Base-by-base conservation (phyloP, 2,113 vertebrate genomes). In the Psittacus erithacus region DNA sequence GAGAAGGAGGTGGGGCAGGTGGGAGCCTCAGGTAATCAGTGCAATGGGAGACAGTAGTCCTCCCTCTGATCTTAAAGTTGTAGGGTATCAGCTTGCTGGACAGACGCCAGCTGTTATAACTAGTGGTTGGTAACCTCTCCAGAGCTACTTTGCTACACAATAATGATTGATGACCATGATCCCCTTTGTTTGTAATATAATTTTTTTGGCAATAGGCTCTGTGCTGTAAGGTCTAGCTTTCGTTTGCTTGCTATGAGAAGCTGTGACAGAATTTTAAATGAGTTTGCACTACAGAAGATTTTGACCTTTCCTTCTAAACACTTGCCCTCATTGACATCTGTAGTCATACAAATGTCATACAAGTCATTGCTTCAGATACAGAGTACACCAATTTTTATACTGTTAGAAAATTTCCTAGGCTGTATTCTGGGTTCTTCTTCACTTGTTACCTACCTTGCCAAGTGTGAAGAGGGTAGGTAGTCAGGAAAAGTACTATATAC, bases 11-110 rank as follows among this genome's bases (percentile, higher is more conserved):
- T 41, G 20, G 24, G 44, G 52, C 11, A 33, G 69, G 18, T 70
- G 3, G 3, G 49, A 71, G 19, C n/a, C n/a, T 27, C 38, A 38
- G 31, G 22, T 65, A 44, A 22, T 74, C 10, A 22, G 14, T 2
- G 0, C 62, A 25, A 5, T 23, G 10, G 4, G 20, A 25, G 9
- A 11, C 4, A 0, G 11, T n/a, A 68, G 35, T 47, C 17, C 19
- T 79, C 10, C 19, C 22, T 35, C 20, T 50, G 23, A 50, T 83
- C 15, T 27, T 64, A 53, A 41, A 80, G 28, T 19, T 41, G 7
- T 52, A 18, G 39, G 19, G 2, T 53, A 22, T 62, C 52, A 71
- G 18, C 43, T 52, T 73, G 41, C 41, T 68, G 22, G 28, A 33
- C 44, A 60, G 50, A 60, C 11, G 43, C 10, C 28, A 29, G 28